Conservation (phyloP, 1,140 invertebrate species). For the Papilio dardanus region DNA sequence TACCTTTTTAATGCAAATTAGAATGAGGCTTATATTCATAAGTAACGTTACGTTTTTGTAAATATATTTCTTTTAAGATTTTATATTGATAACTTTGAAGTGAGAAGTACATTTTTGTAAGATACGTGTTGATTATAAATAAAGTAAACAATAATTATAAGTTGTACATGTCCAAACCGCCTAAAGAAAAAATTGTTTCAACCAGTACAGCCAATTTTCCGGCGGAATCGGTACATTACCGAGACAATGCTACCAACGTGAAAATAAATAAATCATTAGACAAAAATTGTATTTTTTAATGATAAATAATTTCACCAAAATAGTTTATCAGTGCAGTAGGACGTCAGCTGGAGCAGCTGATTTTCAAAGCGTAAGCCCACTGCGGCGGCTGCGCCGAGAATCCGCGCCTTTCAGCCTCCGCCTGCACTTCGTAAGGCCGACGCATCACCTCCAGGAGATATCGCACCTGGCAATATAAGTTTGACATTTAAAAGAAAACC, state of each 20-base stretch:
- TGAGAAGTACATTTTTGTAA: neutral
- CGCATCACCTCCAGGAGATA: conserved; percentile 82
- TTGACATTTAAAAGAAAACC: neutral
- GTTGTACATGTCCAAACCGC: too few relatives aligned
- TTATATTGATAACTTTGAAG: neutral
- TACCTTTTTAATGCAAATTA: too few relatives aligned
- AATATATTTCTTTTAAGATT: too few relatives aligned
- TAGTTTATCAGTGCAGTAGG: conserved; percentile 4
- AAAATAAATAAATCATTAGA: neutral
- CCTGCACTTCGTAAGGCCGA: conserved; percentile 81
- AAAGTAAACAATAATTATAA: neutral
- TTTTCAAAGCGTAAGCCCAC: conserved; percentile 82
- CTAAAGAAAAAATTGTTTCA: too few relatives aligned
- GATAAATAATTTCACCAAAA: conserved; percentile 10
- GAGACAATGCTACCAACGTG: neutral
- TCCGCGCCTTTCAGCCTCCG: conserved; percentile 81
- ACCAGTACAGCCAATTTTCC: neutral
- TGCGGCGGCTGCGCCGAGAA: conserved; percentile 81
- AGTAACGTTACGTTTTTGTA: too few relatives aligned
- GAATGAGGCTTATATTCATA: too few relatives aligned
- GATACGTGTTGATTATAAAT: neutral
- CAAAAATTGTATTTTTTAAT: neutral
- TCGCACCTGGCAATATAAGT: conserved; percentile 56
- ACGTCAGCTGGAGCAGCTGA: conserved; percentile 82
- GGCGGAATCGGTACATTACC: neutral